Conservation (phyloP, 2,888 invertebrate species). For the Parasteatoda lunata region DNA sequence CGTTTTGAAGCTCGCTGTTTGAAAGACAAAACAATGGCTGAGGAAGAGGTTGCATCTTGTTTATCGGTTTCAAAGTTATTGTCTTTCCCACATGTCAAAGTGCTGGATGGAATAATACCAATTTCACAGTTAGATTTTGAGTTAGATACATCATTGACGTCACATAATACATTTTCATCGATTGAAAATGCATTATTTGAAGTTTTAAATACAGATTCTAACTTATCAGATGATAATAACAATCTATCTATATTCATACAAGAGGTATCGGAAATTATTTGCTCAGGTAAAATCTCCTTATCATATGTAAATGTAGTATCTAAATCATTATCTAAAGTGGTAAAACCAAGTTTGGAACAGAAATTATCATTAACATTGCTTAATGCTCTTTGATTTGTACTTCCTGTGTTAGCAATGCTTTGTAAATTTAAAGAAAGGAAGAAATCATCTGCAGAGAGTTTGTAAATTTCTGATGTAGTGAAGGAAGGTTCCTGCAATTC, state of each 20-base stretch:
- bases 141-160: too few relatives aligned
- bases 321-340: conserved; percentile 33
- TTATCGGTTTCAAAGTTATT: too few relatives aligned
- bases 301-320: conserved; percentile 13
- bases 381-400: conserved; percentile 24
- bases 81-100: too few relatives aligned
- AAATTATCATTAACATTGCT: conserved; percentile 21
- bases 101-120: too few relatives aligned
- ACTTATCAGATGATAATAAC: conserved; percentile 18
- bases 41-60: too few relatives aligned
- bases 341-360: conserved; percentile 21
- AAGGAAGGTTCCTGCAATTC: conserved; percentile 11
- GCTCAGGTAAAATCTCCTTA: conserved; percentile 14
- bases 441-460: conserved; percentile 78
- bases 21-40: too few relatives aligned
- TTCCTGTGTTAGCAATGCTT: conserved; percentile 70
- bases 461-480: conserved; percentile 22
- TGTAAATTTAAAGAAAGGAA: conserved; percentile 83
- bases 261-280: conserved; percentile 24
- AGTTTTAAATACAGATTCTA: conserved; percentile 27
- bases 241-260: background rate
- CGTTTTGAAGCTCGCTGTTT: conserved; percentile 22
- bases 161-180: too few relatives aligned
- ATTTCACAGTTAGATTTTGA: too few relatives aligned
- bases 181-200: background rate